phyloP scores from a whole-genome alignment of 1,140 invertebrate species.

The Octopus sinensis region DNA sequence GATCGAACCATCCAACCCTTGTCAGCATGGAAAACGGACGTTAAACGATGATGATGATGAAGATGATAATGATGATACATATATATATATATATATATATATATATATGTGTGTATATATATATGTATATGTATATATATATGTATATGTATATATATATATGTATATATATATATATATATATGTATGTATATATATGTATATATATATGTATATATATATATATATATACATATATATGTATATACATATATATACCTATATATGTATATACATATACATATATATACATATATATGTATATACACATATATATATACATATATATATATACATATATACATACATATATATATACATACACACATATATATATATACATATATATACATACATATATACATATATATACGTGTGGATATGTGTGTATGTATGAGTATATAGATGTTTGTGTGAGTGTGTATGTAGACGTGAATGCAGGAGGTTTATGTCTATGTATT shows the following conservation, averaged over 20 bases:
- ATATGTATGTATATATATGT: not conserved
- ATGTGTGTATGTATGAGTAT: conserved; percentile 2
- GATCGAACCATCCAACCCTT: no score
- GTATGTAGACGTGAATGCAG: not conserved
- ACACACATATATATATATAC: not conserved
- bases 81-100: conserved; percentile 7
- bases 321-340: conserved; percentile 18
- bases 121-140: conserved; percentile 17
- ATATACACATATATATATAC: conserved; percentile 9
- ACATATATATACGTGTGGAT: not conserved
- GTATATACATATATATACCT: conserved; percentile 9
- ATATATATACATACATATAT: conserved; percentile 2
- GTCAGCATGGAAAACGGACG: no score
- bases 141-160: conserved; percentile 5
- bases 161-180: conserved; percentile 14
- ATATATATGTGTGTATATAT: conserved; percentile 18
- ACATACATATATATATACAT: conserved; percentile 13
- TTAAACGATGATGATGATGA: no score
- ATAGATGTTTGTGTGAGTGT: not conserved
- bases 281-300: conserved; percentile 14
- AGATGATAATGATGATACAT: no score
- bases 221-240: not conserved
- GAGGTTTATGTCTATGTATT: not conserved
- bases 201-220: conserved; percentile 10
- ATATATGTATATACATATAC: conserved; percentile 6